Evolutionary conservation across 2,888 invertebrate genomes (phyloP), one percentile per base, ranked within the genome.

Genomic region (Macaria liturata): DNA sequence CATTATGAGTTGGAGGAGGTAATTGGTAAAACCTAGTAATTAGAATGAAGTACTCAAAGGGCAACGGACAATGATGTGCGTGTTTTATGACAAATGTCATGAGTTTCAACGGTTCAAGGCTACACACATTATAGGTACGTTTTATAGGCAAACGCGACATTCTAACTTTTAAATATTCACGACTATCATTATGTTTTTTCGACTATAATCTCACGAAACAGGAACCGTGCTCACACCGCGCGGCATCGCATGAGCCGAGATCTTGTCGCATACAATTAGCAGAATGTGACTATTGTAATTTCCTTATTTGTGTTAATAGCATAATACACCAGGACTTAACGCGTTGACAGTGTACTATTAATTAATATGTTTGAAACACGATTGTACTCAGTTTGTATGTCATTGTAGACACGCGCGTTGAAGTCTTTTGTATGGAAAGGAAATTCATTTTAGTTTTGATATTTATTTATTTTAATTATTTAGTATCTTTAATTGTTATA

Each of bases 51-150:
- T 20, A 37, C 5, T 37, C 34, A 37, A 7, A 37, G 34, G 34
- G 34, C 34, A 62, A 66, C 64, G 64, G 62, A 71, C 72, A 75
- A 74, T 74, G 75, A 76, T 74, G 75, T 72, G 64, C 71, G 69
- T 68, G 58, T 44, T 37, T 62, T 69, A 67, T 70, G 75, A 75
- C 76, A 84, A 86, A 86, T 82, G 81, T 72, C 81, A 61, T 60
- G 52, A 55, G 70, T 85, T 85, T 76, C 81, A 85, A 87, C 70
- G 76, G 88, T 86, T 89, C 89, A 90, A 90, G 88, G 89, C 73
- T 81, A 80, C 74, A 42, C 74, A 42, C 34, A 37, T 7, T 6
- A 42, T 70, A 75, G 65, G 61, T 55, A 54, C 65, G 51, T 55
- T 51, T 59, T 49, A 59, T 55, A 55, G 45, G 52, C 55, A 67